Evolutionary conservation across 2,888 invertebrate genomes (phyloP).

Genomic region (Polylopha cassiicola): DNA sequence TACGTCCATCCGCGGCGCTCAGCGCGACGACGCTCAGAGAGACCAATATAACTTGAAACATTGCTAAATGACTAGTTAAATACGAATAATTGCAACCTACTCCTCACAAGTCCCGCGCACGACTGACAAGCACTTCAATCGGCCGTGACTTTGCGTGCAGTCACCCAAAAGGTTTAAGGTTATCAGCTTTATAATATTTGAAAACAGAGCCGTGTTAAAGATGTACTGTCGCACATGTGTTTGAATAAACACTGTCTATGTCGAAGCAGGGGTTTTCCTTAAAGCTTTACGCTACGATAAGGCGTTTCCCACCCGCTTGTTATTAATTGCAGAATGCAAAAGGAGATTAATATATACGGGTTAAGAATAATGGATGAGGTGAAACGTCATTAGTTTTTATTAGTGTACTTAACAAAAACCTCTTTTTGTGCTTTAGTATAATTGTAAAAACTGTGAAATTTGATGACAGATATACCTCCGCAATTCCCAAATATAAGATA

Average conservation of each 20-base stretch:
- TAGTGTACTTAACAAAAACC: too few species aligned
- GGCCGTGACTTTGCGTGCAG: constrained; percentile 45
- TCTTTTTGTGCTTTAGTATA: too few species aligned
- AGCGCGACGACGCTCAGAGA: constrained; percentile 29
- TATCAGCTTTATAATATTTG: constrained; percentile 42
- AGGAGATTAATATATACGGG: too few species aligned
- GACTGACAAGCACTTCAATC: constrained; percentile 47
- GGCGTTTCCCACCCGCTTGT: constrained; percentile 1
- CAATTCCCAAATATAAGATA: too few species aligned
- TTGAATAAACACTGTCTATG: constrained; percentile 15
- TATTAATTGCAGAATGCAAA: not conserved
- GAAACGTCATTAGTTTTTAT: too few species aligned
- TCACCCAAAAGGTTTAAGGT: constrained; percentile 49
- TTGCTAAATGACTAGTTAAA: constrained; percentile 5
- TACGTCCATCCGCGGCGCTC: constrained; percentile 35
- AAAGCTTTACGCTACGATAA: not conserved
- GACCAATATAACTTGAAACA: constrained; percentile 4
- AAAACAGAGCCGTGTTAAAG: constrained; percentile 30
- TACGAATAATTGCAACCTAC: constrained; percentile 15
- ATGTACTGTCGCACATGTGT: constrained; percentile 8
- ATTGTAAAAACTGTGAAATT: too few species aligned
- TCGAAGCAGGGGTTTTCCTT: constrained; percentile 20
- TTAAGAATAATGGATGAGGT: too few species aligned
- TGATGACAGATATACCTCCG: too few species aligned
- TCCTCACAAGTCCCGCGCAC: constrained; percentile 39